Conservation (phyloP, 2,113 vertebrate genomes). For the Calidris pygmaea region DNA sequence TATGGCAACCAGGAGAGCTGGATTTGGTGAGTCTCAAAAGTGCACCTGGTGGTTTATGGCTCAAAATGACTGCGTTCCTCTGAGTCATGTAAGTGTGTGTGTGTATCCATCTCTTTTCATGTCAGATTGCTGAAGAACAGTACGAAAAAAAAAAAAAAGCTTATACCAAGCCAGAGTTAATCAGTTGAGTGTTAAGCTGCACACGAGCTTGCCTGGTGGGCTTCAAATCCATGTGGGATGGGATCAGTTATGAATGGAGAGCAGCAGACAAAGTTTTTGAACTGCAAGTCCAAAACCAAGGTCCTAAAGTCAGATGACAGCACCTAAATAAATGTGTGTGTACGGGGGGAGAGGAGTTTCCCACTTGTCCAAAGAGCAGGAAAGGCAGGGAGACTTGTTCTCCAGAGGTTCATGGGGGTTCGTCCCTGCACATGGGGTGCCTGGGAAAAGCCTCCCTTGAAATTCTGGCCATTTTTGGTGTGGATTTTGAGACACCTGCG, state of each 20-base stretch:
- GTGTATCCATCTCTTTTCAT: constrained; percentile 1
- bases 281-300: not conserved
- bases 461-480: not conserved
- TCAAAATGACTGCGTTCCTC: not conserved
- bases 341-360: not conserved
- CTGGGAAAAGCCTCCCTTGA: not conserved
- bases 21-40: constrained; percentile 51
- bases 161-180: not conserved
- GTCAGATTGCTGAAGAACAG: not conserved
- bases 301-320: not conserved
- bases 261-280: not conserved
- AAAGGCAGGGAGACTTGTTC: not conserved
- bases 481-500: not conserved
- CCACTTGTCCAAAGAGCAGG: not conserved
- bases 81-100: not conserved
- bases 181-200: not conserved
- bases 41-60: constrained; percentile 55
- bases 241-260: not conserved
- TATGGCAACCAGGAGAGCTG: constrained; percentile 55
- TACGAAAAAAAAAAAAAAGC: not conserved
- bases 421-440: not conserved
- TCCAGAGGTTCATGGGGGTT: not conserved
- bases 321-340: not conserved
- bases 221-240: not conserved
- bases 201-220: not conserved